Evolutionary conservation across 2,888 invertebrate genomes (phyloP).

Genomic region (Penaeus monodon): DNA sequence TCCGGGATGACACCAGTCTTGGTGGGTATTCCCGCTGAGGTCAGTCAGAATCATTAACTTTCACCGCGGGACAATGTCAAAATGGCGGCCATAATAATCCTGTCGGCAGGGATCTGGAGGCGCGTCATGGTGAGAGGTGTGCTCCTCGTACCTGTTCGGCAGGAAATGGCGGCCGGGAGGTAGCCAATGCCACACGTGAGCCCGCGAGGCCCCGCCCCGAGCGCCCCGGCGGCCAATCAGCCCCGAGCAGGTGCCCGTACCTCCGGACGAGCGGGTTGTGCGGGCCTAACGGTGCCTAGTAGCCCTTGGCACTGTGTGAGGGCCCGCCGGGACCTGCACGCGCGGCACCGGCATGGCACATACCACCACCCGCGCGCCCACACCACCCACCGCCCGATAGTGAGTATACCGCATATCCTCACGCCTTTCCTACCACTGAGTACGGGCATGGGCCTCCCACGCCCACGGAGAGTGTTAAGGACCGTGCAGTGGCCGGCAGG

Average conservation of each 20-base stretch:
- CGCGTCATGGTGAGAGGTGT: neutral
- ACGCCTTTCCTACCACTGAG: neutral
- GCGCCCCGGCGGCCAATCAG: conserved; percentile 27
- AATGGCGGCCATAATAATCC: neutral
- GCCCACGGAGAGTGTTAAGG: too few species aligned
- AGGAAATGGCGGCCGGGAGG: conserved; percentile 38
- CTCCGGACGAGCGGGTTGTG: conserved; percentile 21
- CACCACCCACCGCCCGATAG: conserved; percentile 27
- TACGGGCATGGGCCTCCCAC: too few species aligned
- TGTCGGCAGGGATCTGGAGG: neutral
- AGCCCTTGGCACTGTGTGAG: conserved; percentile 42
- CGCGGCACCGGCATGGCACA: conserved; percentile 39
- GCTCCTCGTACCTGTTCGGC: conserved; percentile 21
- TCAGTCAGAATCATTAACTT: too few species aligned
- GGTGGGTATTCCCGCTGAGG: too few species aligned
- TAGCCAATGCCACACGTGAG: conserved; percentile 21
- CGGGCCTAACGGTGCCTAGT: conserved; percentile 41
- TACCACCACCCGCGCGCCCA: conserved; percentile 23
- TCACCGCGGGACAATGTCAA: too few species aligned
- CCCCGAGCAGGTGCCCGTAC: conserved; percentile 22
- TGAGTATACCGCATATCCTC: neutral
- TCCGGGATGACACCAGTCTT: too few species aligned
- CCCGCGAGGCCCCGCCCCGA: conserved; percentile 29
- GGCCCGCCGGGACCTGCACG: conserved; percentile 39
- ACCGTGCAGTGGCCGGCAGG: too few species aligned